Evolutionary conservation across 2,888 invertebrate species (phyloP).

Genomic region (Hetaerina titia): DNA sequence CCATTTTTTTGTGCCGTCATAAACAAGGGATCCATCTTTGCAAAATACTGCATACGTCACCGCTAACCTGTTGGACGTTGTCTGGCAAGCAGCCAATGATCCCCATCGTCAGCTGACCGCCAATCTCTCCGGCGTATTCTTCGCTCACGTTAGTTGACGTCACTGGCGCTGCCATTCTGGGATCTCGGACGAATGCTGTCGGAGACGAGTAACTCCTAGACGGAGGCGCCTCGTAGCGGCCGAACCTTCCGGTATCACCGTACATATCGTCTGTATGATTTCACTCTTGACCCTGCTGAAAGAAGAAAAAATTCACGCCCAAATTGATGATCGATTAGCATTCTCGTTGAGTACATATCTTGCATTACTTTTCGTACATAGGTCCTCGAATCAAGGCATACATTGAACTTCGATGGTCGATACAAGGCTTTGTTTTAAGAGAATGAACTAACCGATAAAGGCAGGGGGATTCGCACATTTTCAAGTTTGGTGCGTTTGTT

Average conservation of each 20-base stretch:
- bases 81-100: constrained; percentile 68
- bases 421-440: too few relatives aligned
- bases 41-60: too few relatives aligned
- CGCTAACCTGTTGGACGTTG: constrained; percentile 67
- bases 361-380: neutral
- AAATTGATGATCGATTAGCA: neutral
- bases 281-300: neutral
- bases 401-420: too few relatives aligned
- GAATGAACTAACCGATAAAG: too few relatives aligned
- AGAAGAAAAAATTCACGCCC: neutral
- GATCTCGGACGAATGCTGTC: neutral
- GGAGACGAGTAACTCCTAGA: neutral
- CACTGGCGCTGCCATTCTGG: neutral
- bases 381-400: neutral
- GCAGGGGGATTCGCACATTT: too few relatives aligned
- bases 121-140: neutral
- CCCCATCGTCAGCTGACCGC: constrained; percentile 66
- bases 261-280: neutral
- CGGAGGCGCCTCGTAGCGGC: neutral
- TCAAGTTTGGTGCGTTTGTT: too few relatives aligned
- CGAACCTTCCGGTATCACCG: neutral
- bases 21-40: too few relatives aligned
- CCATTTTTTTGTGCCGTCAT: too few relatives aligned
- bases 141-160: neutral
- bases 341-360: neutral